Base-by-base conservation (phyloP, 2,888 invertebrate species). In the Drosophila testacea region DNA sequence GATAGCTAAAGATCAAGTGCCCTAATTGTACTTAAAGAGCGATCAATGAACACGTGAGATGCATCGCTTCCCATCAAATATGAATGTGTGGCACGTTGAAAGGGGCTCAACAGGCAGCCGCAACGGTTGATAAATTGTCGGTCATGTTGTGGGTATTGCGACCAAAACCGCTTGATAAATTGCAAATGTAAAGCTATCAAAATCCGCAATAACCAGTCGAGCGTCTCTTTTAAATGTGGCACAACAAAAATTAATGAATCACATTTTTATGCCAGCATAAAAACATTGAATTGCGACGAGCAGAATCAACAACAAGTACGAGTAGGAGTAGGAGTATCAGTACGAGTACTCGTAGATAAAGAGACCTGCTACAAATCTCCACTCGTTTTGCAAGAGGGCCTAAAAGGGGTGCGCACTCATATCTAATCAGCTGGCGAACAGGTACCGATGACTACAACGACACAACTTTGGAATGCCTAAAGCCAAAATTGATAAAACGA, bases 231-330 rank as follows among this genome's bases (percentile, higher is more conserved):
- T 67, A 77, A 85, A 73, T 81, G 69, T 80, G 72, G 69, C 71
- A 42, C 44, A 50, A 42, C 28, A 38, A 30, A 38, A 47, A 89
- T 88, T 88, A 91, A 91, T 91, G 91, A 91, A 90, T 77, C 89
- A 91, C 88, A 81, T 90, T 86, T 75, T 79, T 70, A 67, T 67
- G 65, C 51, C 41, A 56, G 42, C 60, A 70, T 65, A 68, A 79
- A 68, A 78, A 47, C 50, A 42, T 48, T 60, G 79, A 68, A 54
- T 63, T 73, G 61, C 54, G 47, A 46, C 34, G 30, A 30, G 30
- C 39, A 30, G n/a, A 46, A 41, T 27, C 9, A 4, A 48, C 39
- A 41, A 16, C 22, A 3, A 22, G 22, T 22, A 22, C 1, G 22
- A 22, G 22, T 22, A 22, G 22, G 22, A 22, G 3, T 22, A 22